These are phyloP conservation scores for Galeopterus variegatus DNA, from an alignment of 2,113 vertebrate genomes.

Conservation along the genomic window DNA sequence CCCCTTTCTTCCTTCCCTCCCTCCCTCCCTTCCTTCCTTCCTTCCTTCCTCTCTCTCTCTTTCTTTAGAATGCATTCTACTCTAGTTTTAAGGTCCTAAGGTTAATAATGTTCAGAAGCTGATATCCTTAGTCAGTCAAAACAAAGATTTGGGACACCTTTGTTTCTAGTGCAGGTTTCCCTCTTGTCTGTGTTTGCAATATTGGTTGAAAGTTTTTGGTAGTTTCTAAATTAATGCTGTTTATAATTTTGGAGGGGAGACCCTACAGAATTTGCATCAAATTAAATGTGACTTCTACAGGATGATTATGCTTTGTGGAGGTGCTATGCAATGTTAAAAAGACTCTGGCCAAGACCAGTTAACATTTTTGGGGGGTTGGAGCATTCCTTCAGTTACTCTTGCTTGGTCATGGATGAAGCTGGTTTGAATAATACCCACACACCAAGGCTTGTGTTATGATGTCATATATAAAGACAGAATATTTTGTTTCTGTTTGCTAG, in stretches of 20 bases:
- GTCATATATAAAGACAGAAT: background rate
- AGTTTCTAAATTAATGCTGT: background rate
- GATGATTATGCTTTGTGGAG: background rate
- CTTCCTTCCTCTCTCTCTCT: background rate
- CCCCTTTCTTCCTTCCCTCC: background rate
- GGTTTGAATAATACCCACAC: background rate
- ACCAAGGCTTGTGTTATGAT: background rate
- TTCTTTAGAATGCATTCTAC: background rate
- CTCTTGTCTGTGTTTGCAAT: background rate
- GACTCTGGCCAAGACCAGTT: background rate
- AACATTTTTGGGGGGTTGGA: background rate
- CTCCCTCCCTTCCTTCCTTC: too few species aligned
- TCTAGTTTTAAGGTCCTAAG: background rate
- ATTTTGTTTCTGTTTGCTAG: slow-evolving; percentile 16
- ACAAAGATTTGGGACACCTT: background rate
- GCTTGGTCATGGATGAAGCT: background rate
- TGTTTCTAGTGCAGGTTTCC: background rate
- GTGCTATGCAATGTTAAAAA: background rate
- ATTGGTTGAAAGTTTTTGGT: background rate
- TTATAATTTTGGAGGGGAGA: background rate
- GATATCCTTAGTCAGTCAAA: background rate
- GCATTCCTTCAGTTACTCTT: background rate
- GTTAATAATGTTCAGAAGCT: background rate
- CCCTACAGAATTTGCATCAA: background rate
- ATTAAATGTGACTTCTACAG: background rate